phyloP scores from a whole-genome alignment of 2,113 vertebrate species.

The human (Homo sapiens) region GRCh38 chr4:66894001-66894500 shows the following conservation, averaged over 20 bases:
- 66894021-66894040: too few relatives aligned
- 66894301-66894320: neutral
- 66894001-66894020: neutral
- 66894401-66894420: neutral
- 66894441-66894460: neutral
- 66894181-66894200: neutral
- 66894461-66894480: neutral
- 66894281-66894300: neutral
- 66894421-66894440: neutral
- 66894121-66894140: neutral
- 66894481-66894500: neutral
- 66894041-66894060: slow-evolving; percentile 1
- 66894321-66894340: neutral
- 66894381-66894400: neutral
- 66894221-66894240: neutral
- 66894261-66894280: neutral
- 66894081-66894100: neutral
- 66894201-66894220: neutral
- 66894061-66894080: neutral
- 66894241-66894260: neutral
- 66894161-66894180: neutral
- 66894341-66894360: neutral
- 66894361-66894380: neutral
- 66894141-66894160: neutral
- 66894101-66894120: neutral